A percentile compares a stretch with the other conserved stretches of the same genome.
phyloP scores from a whole-genome alignment of 2,797 vertebrate genomes.

The Tiaroga cobitis region DNA sequence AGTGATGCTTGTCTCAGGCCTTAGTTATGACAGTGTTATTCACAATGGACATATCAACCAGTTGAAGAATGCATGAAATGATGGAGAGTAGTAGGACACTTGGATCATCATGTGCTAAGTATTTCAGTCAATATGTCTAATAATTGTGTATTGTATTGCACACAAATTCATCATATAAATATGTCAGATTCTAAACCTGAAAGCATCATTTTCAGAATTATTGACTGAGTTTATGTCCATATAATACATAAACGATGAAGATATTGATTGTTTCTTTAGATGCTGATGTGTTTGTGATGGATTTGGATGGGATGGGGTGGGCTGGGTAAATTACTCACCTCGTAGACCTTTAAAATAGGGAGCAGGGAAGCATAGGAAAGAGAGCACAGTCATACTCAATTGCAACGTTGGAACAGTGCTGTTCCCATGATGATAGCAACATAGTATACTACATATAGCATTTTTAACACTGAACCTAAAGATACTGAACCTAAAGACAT shows the following conservation, averaged over 20 bases:
- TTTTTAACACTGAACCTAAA: too few species aligned
- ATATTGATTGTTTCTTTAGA: neutral
- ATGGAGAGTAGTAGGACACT: neutral
- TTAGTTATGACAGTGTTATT: neutral
- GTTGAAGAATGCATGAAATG: neutral
- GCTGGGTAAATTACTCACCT: conserved; percentile 82
- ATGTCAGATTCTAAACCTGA: neutral
- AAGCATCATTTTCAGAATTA: neutral
- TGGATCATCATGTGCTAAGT: neutral
- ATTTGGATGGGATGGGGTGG: neutral
- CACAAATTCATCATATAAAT: neutral
- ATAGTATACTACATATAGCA: neutral
- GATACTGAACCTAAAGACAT: too few species aligned
- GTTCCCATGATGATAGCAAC: neutral
- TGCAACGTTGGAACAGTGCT: conserved; percentile 58
- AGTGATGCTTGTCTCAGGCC: neutral
- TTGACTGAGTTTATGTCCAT: neutral
- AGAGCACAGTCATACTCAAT: conserved; percentile 78
- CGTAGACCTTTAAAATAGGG: conserved; percentile 93
- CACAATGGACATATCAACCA: neutral
- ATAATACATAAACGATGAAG: neutral
- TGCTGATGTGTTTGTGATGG: neutral
- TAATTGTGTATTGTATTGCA: neutral
- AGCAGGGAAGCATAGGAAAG: conserved; percentile 85
- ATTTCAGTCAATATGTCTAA: neutral